A percentile compares a stretch with the other conserved stretches of the same genome.
phyloP scores from a whole-genome alignment of 2,888 invertebrate species.

The Diloba caeruleocephala region DNA sequence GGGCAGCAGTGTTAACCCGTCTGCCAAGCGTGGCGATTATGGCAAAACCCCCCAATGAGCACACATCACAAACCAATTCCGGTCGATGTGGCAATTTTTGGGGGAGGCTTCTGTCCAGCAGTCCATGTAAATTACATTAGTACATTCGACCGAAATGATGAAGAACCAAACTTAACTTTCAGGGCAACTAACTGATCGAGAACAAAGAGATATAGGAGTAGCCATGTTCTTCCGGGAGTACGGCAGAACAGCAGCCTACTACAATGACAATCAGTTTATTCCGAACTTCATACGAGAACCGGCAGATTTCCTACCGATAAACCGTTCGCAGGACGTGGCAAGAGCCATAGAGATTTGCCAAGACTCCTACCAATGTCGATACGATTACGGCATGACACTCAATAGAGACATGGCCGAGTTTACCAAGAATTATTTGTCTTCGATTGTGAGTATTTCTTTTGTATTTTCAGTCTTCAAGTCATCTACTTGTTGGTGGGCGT shows the following conservation, averaged over 20 bases:
- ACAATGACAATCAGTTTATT: slow-evolving; percentile 93
- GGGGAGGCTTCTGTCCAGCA: too few relatives aligned
- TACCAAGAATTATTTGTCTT: slow-evolving; percentile 94
- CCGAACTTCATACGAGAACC: slow-evolving; percentile 93
- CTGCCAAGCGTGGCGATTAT: too few relatives aligned
- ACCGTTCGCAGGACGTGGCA: slow-evolving; percentile 91
- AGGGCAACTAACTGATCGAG: slow-evolving; percentile 95
- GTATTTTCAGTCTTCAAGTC: too few relatives aligned
- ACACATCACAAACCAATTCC: too few relatives aligned
- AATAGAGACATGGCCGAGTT: slow-evolving; percentile 96
- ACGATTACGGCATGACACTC: slow-evolving; percentile 95
- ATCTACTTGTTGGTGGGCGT: too few relatives aligned
- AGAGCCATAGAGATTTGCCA: slow-evolving; percentile 93
- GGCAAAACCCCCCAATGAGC: too few relatives aligned
- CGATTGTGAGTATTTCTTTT: slow-evolving; percentile 84
- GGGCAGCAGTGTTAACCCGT: too few relatives aligned
- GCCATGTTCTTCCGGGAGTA: slow-evolving; percentile 94
- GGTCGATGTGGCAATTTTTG: too few relatives aligned
- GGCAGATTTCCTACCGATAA: slow-evolving; percentile 92
- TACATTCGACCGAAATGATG: too few relatives aligned
- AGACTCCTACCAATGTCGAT: slow-evolving; percentile 95
- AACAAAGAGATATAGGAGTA: slow-evolving; percentile 92
- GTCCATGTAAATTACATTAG: too few relatives aligned
- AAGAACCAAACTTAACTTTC: slow-evolving; percentile 32
- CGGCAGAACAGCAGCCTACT: slow-evolving; percentile 94